Percentiles rank a stretch among this genome's conserved stretches.
Evolutionary conservation across 1,140 invertebrate genomes (phyloP).

Genomic region (Microplitis demolitor): DNA sequence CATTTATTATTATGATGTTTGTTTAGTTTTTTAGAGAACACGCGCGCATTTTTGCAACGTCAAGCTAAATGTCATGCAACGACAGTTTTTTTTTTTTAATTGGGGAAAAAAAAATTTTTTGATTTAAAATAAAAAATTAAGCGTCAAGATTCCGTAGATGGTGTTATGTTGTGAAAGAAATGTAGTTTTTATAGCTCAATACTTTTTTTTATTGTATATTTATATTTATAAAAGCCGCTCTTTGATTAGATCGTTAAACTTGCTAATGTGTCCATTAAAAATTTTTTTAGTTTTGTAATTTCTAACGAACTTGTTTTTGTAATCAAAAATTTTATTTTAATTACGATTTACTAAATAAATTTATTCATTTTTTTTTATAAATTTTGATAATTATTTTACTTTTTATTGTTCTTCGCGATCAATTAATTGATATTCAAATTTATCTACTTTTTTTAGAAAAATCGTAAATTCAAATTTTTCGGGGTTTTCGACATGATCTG

Average conservation of each 20-base stretch:
- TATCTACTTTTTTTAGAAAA: too few relatives aligned
- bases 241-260: conserved; percentile 49
- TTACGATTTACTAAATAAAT: too few relatives aligned
- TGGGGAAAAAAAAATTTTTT: background rate
- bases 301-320: conserved; percentile 33
- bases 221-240: conserved; percentile 13
- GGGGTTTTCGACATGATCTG: too few relatives aligned
- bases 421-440: too few relatives aligned
- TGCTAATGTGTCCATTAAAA: conserved; percentile 39
- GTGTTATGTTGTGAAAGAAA: conserved; percentile 34
- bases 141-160: background rate
- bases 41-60: background rate
- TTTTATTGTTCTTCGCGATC: too few relatives aligned
- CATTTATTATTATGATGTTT: background rate
- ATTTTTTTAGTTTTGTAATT: conserved; percentile 35
- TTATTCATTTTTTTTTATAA: too few relatives aligned
- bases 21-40: background rate
- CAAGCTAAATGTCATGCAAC: background rate
- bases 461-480: too few relatives aligned
- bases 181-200: conserved; percentile 9
- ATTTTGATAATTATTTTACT: too few relatives aligned
- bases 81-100: conserved; percentile 2
- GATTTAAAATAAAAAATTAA: background rate
- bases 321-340: too few relatives aligned
- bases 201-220: background rate